Conservation (phyloP, 2,888 invertebrate genomes). For the Fragum fragum region DNA sequence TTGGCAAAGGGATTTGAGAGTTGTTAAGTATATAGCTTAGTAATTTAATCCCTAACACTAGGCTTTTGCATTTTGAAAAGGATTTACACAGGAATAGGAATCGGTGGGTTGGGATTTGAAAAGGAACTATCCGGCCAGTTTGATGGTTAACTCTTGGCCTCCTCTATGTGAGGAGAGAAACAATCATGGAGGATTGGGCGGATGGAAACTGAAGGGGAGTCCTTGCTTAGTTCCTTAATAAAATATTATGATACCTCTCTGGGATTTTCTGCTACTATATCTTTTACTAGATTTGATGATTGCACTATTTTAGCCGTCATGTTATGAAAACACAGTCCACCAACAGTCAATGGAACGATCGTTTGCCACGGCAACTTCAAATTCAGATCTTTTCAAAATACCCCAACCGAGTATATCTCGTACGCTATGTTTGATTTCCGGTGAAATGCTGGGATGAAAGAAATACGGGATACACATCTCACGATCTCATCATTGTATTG, state of each 20-base stretch:
- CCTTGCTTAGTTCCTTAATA: not conserved
- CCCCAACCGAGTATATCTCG: too few species aligned
- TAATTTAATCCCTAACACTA: not conserved
- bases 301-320: slow-evolving; percentile 9
- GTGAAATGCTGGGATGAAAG: too few species aligned
- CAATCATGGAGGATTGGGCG: not conserved
- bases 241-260: not conserved
- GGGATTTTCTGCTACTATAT: slow-evolving; percentile 16
- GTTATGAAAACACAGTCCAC: not conserved
- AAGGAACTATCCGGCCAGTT: not conserved
- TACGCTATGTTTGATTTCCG: too few species aligned
- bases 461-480: too few species aligned
- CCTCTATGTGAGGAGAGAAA: slow-evolving; percentile 9
- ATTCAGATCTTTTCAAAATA: too few species aligned
- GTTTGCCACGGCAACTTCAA: too few species aligned
- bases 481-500: too few species aligned
- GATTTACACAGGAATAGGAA: not conserved
- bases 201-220: not conserved
- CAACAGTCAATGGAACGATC: too few species aligned
- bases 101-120: not conserved
- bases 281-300: not conserved
- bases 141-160: slow-evolving; percentile 1
- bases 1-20: too few species aligned
- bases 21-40: not conserved
- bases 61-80: not conserved